A percentile compares a stretch with the other conserved stretches of the same genome.
Conservation (phyloP, 2,797 vertebrate species). For the Platalea minor region DNA sequence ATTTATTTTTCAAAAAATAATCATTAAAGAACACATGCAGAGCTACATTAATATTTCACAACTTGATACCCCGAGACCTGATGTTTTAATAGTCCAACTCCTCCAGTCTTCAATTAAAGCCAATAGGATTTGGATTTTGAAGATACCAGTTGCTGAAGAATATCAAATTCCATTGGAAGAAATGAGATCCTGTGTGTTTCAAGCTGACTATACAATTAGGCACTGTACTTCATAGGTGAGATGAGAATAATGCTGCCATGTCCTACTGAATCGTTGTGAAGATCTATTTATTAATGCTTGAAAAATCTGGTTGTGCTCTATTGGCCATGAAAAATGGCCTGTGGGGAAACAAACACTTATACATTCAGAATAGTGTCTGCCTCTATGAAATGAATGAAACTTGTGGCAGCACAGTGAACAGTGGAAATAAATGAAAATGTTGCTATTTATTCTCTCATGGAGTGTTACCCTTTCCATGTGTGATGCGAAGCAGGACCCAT, state of each 20-base stretch:
- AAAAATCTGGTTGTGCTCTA: not conserved
- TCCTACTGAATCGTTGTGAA: fast-evolving
- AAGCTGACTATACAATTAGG: not conserved
- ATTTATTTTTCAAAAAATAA: not conserved
- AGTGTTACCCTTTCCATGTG: fast-evolving
- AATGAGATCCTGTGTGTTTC: not conserved
- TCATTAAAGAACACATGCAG: not conserved
- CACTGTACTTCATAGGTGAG: not conserved
- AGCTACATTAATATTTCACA: not conserved
- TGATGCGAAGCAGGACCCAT: fast-evolving
- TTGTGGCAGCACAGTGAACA: not conserved
- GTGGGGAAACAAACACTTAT: not conserved
- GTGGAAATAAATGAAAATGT: not conserved
- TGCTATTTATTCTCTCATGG: not conserved
- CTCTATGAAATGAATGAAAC: not conserved
- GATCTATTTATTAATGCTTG: not conserved
- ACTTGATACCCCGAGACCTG: not conserved
- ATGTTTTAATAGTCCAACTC: not conserved
- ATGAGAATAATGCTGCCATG: fast-evolving
- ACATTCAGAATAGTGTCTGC: fast-evolving
- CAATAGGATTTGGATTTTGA: not conserved
- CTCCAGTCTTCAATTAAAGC: not conserved
- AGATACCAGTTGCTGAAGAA: not conserved
- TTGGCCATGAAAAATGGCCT: not conserved
- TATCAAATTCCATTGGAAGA: not conserved